Conservation (phyloP, 1,140 invertebrate genomes). For the Ceratosolen fusciceps region DNA sequence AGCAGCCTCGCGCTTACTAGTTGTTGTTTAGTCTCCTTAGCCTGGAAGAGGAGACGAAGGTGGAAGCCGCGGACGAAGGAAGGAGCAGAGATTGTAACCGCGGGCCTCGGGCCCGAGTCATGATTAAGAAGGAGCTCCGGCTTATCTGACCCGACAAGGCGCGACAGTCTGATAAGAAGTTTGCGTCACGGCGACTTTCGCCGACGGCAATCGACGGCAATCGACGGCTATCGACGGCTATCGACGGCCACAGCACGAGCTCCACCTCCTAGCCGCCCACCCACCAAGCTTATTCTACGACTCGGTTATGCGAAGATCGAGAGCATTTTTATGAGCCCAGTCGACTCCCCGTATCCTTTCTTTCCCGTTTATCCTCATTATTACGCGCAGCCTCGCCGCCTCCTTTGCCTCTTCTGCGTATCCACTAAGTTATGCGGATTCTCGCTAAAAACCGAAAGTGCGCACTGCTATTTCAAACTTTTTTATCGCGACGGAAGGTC, state of each 20-base stretch:
- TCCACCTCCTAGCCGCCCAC: too few species aligned
- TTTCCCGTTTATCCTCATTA: too few species aligned
- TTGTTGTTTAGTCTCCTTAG: background rate
- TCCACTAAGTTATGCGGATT: too few species aligned
- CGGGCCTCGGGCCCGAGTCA: conserved; percentile 44
- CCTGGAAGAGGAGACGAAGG: background rate
- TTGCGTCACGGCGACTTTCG: conserved; percentile 4
- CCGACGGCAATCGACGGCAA: background rate
- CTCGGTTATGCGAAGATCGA: background rate
- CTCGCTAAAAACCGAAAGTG: too few species aligned
- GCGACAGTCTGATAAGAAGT: conserved; percentile 57
- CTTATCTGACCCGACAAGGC: conserved; percentile 55
- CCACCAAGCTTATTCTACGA: too few species aligned
- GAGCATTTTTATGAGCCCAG: background rate
- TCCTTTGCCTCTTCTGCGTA: too few species aligned
- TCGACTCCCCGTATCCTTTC: too few species aligned
- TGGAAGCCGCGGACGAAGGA: background rate
- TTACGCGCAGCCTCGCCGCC: too few species aligned
- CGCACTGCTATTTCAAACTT: too few species aligned
- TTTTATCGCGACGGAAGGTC: too few species aligned
- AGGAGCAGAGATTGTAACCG: background rate
- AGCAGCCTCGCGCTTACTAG: background rate
- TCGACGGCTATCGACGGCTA: too few species aligned
- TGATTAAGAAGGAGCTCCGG: conserved; percentile 53
- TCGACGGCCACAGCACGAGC: too few species aligned